Evolutionary conservation across 2,797 vertebrate species (phyloP).

Genomic region (Dendrocincla tyrannina): DNA sequence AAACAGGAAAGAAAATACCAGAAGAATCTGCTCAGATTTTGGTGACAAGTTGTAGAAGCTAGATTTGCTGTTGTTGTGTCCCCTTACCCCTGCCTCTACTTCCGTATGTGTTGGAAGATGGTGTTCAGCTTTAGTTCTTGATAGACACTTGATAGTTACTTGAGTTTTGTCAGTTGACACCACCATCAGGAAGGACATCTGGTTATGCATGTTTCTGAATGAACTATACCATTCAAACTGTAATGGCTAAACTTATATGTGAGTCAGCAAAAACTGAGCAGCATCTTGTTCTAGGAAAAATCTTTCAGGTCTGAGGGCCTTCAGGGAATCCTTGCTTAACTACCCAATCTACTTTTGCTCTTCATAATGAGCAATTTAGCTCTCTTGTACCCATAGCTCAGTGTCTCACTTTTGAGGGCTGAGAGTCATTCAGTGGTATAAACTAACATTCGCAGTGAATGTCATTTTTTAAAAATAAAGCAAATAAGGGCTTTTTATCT

Average conservation of each 20-base stretch:
- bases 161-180: background rate
- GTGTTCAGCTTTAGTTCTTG: background rate
- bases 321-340: background rate
- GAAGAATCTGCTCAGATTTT: background rate
- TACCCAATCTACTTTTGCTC: background rate
- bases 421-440: background rate
- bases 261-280: background rate
- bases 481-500: background rate
- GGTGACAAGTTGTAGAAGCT: background rate
- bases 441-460: background rate
- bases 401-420: background rate
- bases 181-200: background rate
- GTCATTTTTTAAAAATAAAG: background rate
- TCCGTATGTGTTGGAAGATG: background rate
- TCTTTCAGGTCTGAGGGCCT: background rate
- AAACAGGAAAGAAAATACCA: constrained; percentile 18
- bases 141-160: background rate
- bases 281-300: background rate
- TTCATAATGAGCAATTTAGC: background rate
- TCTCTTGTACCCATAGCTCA: background rate
- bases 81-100: fast-evolving
- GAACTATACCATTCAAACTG: background rate
- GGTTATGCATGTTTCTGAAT: background rate
- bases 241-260: background rate
- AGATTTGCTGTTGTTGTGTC: background rate